Percentiles rank a stretch among this genome's conserved stretches.
Conservation (phyloP, 2,888 invertebrate genomes). For the Pollenia griseotomentosa region DNA sequence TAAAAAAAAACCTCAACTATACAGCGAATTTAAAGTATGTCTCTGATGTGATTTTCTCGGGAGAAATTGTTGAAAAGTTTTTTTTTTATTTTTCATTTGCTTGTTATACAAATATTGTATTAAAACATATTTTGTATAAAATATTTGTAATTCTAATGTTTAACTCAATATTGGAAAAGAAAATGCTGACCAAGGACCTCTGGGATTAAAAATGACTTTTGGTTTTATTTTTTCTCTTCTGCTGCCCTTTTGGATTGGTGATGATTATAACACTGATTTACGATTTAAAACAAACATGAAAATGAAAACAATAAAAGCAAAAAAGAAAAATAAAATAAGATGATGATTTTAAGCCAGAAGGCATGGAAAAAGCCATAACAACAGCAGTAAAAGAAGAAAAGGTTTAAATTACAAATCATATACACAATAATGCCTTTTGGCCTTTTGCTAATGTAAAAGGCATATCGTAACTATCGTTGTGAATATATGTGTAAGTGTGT, state of each 20-base stretch:
- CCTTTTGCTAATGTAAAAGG: slow-evolving; percentile 52
- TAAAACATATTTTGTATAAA: neutral
- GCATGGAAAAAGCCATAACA: slow-evolving; percentile 37
- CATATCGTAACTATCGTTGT: slow-evolving; percentile 34
- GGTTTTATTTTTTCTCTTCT: neutral
- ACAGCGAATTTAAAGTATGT: slow-evolving; percentile 29
- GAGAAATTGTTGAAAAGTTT: slow-evolving; percentile 33
- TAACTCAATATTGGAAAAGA: slow-evolving; percentile 46
- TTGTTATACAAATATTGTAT: slow-evolving; percentile 32
- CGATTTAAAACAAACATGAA: slow-evolving; percentile 62
- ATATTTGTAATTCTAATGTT: slow-evolving; percentile 35
- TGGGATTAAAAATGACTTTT: slow-evolving; percentile 45
- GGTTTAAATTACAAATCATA: slow-evolving; percentile 70
- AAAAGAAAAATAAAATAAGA: slow-evolving; percentile 16
- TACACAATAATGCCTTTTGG: slow-evolving; percentile 53
- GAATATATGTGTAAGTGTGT: neutral
- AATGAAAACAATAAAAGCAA: neutral
- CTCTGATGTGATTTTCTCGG: slow-evolving; percentile 42
- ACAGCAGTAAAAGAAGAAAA: slow-evolving; percentile 54
- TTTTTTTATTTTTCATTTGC: slow-evolving; percentile 1
- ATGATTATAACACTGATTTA: slow-evolving; percentile 71
- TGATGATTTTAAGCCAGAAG: slow-evolving; percentile 60
- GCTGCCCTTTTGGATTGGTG: slow-evolving; percentile 32
- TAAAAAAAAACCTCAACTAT: neutral
- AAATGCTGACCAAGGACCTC: slow-evolving; percentile 67